Percentiles rank a stretch among this genome's conserved stretches.
phyloP scores from a whole-genome alignment of 2,113 vertebrate species.

The Xenopus laevis region DNA sequence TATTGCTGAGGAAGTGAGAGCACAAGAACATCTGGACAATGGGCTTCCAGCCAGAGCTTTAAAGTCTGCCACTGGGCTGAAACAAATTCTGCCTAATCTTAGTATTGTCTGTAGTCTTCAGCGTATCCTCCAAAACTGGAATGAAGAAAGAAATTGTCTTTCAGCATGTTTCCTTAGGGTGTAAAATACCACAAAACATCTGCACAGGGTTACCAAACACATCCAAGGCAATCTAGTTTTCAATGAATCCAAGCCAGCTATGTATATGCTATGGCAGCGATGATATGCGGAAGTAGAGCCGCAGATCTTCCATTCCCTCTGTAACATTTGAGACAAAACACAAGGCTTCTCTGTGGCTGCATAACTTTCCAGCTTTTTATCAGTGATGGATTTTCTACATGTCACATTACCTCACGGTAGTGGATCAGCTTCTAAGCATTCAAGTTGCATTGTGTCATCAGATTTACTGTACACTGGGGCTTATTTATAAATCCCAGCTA shows the following conservation, averaged over 20 bases:
- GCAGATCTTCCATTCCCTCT: background rate
- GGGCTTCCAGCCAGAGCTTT: constrained; percentile 76
- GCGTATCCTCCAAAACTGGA: constrained; percentile 62
- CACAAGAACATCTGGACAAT: constrained; percentile 71
- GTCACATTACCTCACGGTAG: constrained; percentile 12
- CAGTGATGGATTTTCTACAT: constrained; percentile 22
- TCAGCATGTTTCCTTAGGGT: constrained; percentile 54
- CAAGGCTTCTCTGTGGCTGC: constrained; percentile 1
- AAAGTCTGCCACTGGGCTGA: constrained; percentile 74
- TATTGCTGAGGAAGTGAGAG: constrained; percentile 52
- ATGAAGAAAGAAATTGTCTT: constrained; percentile 64
- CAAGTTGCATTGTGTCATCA: constrained; percentile 19
- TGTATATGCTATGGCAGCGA: background rate
- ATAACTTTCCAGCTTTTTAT: background rate
- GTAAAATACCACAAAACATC: constrained; percentile 39
- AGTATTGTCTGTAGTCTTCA: constrained; percentile 75
- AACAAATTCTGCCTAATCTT: constrained; percentile 81
- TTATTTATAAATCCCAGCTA: constrained; percentile 2
- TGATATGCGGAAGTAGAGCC: background rate
- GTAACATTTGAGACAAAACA: background rate
- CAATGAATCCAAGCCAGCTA: constrained; percentile 4
- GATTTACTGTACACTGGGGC: background rate
- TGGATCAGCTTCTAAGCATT: constrained; percentile 4
- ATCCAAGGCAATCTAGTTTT: constrained; percentile 11
- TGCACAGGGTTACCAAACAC: constrained; percentile 26